Base-by-base conservation (phyloP, 2,888 invertebrate genomes). In the Gymnosoma rotundatum region DNA sequence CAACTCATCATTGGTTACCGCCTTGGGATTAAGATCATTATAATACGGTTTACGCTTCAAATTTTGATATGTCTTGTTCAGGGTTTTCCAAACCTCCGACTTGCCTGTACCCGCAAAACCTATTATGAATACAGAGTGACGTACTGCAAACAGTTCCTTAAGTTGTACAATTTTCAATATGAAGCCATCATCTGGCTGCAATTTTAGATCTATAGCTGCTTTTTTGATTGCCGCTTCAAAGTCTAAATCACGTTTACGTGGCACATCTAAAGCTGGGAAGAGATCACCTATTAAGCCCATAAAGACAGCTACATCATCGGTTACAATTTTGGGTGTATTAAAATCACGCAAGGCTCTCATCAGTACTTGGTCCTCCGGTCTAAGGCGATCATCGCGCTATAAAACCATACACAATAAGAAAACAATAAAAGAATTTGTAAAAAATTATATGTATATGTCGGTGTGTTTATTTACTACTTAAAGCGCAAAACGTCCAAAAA, bases 331-430 rank as follows among this genome's bases (percentile, higher is more conserved):
- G 0, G 98, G 98, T 78, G 97, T 96, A 91, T 98, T 98, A 91
- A 98, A 98, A 93, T 98, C 98, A 92, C 98, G 93, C 87, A 98
- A 91, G 0, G 98, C 98, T 91, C 98, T 94, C 98, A 98, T 98
- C 66, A 98, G 92, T 50, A 98, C 98, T 93, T 98, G 97, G 92
- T 98, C 98, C 93, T 98, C 98, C 0, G 98, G 96, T 48, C 96
- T 93, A 38, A 93, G 92, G 70, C 95, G 94, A 90, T 97, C 97
- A 72, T 95, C 94, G 87, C 96, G 93, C 94, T 94, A 86, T 12
- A 88, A 10, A 42, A 42, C 78, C 0, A 14, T 25, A 60, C 14
- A 48, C 73, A 25, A 66, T 5, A 6, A 61, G 10, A 20, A 45
- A 56, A 12, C 3, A 66, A 52, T 7, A 38, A 14, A 16, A 7